Evolutionary conservation across 2,113 vertebrate genomes (phyloP).

Genomic region (Corynorhinus townsendii): DNA sequence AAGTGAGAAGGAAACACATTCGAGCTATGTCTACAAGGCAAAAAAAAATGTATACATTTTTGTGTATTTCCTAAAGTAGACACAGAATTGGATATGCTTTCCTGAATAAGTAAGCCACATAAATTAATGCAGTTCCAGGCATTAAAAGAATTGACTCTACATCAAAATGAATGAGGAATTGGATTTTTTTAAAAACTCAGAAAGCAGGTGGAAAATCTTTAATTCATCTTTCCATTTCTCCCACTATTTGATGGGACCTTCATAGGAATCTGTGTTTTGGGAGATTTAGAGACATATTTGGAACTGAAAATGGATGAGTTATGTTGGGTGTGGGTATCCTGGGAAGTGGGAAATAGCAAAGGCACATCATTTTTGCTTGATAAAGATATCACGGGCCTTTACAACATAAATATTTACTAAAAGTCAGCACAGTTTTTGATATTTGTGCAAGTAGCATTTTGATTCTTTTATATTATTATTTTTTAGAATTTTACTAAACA

Average conservation of each 20-base stretch:
- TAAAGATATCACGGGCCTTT: not conserved
- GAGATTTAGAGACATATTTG: not conserved
- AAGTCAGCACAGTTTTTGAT: not conserved
- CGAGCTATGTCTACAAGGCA: not conserved
- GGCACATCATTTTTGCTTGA: not conserved
- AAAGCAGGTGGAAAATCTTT: not conserved
- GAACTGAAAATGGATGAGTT: not conserved
- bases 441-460: not conserved
- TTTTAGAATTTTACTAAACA: not conserved
- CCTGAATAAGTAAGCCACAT: not conserved
- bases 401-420: too few relatives aligned
- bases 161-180: not conserved
- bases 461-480: not conserved
- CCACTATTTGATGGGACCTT: not conserved
- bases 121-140: not conserved
- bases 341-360: not conserved
- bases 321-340: accelerated
- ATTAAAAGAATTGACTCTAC: not conserved
- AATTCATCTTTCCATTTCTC: not conserved
- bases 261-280: not conserved
- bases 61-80: not conserved
- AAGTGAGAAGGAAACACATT: not conserved
- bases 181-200: not conserved
- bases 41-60: not conserved
- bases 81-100: not conserved